phyloP scores from a whole-genome alignment of 2,888 invertebrate species.

The Andrena bicolor region DNA sequence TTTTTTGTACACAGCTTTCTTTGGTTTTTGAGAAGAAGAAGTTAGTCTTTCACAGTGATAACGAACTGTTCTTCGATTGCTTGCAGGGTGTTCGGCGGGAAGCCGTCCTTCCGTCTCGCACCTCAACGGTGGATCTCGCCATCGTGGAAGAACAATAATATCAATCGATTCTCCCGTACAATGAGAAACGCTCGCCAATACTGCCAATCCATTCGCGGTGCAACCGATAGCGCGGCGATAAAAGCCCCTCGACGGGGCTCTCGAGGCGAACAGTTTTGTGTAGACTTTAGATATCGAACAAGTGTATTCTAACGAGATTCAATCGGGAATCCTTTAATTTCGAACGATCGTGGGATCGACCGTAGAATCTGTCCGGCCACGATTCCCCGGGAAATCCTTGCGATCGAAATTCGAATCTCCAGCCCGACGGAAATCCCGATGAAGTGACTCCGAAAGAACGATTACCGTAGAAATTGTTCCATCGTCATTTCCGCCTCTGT shows the following conservation, averaged over 20 bases:
- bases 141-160: conserved; percentile 7
- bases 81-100: conserved; percentile 46
- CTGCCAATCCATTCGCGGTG: not conserved
- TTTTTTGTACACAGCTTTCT: conserved; percentile 61
- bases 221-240: too few relatives aligned
- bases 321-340: too few relatives aligned
- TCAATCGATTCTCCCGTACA: not conserved
- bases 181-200: not conserved
- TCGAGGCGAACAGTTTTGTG: too few relatives aligned
- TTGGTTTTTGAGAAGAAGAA: conserved; percentile 41
- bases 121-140: not conserved
- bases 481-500: not conserved
- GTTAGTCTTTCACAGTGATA: conserved; percentile 47
- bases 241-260: too few relatives aligned
- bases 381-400: not conserved
- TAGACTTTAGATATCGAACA: too few relatives aligned
- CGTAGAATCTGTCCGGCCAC: not conserved
- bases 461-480: conserved; percentile 13
- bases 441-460: not conserved
- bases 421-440: not conserved
- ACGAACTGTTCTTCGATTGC: conserved; percentile 41
- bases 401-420: not conserved
- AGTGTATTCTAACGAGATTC: too few relatives aligned
- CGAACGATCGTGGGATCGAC: not conserved
- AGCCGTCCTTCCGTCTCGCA: too few relatives aligned